Base-by-base conservation (phyloP, 2,113 vertebrate species). In the Promerops cafer region DNA sequence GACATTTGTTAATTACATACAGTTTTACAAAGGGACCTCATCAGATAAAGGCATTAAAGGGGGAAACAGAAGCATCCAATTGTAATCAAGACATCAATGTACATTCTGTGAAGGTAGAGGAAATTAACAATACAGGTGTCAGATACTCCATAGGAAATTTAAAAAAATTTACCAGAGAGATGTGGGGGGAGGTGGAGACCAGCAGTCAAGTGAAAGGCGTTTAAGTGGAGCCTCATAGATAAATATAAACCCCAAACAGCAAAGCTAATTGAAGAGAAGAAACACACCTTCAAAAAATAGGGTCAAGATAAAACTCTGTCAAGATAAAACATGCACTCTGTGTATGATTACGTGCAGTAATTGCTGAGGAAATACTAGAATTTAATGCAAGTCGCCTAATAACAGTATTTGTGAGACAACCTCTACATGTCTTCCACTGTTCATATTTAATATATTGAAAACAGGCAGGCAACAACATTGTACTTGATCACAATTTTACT, bases 1-100 rank as follows among this genome's bases (percentile, higher is more conserved):
- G 84, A 35, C 49, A 70, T 96, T 96, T 97, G 52, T 94, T 83
- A 95, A 93, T 97, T 97, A 65, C 45, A 23, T 76, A 40, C 18
- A 77, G 22, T 79, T 83, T 83, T 95, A 77, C 77, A 18, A 70
- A 86, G 86, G 69, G 54, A 66, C 4, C n/a, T 60, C 44, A 57
- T 84, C 70, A 89, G 94, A 96, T 39, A 50, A 57, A 75, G 26
- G 5, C 27, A 26, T 49, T 69, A 64, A 89, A 90, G 16, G 19
- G 27, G 16, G 10, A 49, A 42, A 52, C 28, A n/a, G 13, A 35
- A 30, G 16, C 37, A 40, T 89, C 69, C 53, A 90, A 6, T 57
- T 87, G 28, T 71, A 68, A 47, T 84, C 33, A 71, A 84, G 33
- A 27, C 10, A 31, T 52, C 61, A 40, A 5, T 15, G 9, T 39